Evolutionary conservation across 2,797 vertebrate species (phyloP).

Genomic region (Eulemur coronatus): DNA sequence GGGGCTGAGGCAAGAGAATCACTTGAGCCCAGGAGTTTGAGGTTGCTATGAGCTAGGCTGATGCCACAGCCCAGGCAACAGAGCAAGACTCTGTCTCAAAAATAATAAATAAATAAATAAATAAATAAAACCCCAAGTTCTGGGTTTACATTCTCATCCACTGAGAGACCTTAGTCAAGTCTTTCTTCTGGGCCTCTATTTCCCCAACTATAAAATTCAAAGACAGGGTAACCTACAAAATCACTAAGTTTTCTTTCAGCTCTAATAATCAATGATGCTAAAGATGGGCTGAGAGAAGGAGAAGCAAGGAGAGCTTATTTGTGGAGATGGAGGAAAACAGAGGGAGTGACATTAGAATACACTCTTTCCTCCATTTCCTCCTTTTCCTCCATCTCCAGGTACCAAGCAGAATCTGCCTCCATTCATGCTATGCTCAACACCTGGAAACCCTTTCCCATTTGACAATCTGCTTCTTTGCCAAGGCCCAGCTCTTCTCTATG

Average conservation of each 20-base stretch:
- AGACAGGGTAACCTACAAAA: background rate
- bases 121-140: background rate
- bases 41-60: too few species aligned
- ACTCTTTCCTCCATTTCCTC: background rate
- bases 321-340: background rate
- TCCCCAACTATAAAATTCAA: background rate
- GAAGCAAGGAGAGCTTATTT: background rate
- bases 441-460: background rate
- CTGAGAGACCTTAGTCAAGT: background rate
- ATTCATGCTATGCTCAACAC: background rate
- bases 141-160: background rate
- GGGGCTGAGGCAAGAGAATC: too few species aligned
- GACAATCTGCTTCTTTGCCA: background rate
- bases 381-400: background rate
- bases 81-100: background rate
- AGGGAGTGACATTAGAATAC: background rate
- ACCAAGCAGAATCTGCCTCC: background rate
- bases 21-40: too few species aligned
- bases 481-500: background rate
- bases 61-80: background rate
- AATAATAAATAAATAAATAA: background rate
- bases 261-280: background rate
- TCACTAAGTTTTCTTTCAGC: background rate
- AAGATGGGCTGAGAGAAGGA: background rate
- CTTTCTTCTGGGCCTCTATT: background rate